These are phyloP conservation scores for Muntiacus muntjak DNA, from an alignment of 2,113 vertebrate genomes.

Conservation along the genomic window DNA sequence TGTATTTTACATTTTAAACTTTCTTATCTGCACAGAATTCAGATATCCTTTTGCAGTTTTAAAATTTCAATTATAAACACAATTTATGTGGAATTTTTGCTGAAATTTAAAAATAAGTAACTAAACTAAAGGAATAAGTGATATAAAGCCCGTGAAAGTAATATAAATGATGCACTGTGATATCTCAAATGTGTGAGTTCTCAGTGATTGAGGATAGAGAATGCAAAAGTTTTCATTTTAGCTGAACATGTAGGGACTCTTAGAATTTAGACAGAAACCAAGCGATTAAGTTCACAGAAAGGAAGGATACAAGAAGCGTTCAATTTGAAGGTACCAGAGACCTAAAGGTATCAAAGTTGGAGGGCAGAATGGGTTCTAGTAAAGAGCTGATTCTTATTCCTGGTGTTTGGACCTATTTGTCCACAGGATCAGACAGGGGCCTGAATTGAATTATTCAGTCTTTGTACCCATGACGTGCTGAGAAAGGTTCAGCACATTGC, in stretches of 20 bases:
- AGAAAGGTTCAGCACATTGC: not conserved
- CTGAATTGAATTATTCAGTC: not conserved
- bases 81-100: not conserved
- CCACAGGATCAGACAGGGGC: not conserved
- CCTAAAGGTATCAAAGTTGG: not conserved
- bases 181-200: not conserved
- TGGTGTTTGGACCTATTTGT: not conserved
- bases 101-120: not conserved
- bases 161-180: not conserved
- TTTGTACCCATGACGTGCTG: not conserved
- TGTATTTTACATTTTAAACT: not conserved
- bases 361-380: not conserved
- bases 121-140: not conserved
- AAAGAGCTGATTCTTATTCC: not conserved
- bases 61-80: not conserved
- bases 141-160: not conserved
- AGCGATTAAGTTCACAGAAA: not conserved
- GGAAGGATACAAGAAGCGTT: not conserved
- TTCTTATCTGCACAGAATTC: not conserved
- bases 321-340: not conserved
- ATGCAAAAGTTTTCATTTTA: not conserved
- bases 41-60: not conserved
- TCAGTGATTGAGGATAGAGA: not conserved
- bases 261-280: not conserved
- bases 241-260: not conserved